Evolutionary conservation across 1,140 invertebrate species (phyloP).

Genomic region (Cherax quadricarinatus): DNA sequence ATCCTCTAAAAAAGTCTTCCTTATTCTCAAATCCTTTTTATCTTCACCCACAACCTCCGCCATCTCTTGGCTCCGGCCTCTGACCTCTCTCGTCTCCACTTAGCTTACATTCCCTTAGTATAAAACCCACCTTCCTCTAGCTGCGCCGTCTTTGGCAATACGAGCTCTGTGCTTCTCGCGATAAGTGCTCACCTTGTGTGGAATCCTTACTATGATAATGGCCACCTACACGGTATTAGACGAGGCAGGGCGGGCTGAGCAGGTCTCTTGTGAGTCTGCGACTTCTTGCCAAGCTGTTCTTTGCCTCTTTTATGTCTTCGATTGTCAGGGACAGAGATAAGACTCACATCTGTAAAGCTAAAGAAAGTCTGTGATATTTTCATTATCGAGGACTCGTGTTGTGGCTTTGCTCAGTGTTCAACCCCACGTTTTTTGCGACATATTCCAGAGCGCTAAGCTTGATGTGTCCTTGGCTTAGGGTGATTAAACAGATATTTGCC

Average conservation of each 20-base stretch:
- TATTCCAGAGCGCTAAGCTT: no score
- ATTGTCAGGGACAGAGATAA: no score
- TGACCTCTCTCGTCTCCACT: neutral
- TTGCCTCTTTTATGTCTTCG: no score
- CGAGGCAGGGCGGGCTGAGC: neutral
- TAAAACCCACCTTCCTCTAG: neutral
- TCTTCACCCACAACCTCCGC: neutral
- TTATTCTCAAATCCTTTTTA: neutral
- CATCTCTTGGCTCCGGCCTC: neutral
- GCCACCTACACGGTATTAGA: constrained; percentile 3
- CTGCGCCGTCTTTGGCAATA: neutral
- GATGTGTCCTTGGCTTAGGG: no score
- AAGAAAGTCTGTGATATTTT: no score
- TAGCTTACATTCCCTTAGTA: neutral
- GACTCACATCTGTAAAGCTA: no score
- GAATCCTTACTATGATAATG: constrained; percentile 46
- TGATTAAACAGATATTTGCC: no score
- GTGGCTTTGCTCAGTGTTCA: no score
- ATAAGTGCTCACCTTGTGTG: constrained; percentile 7
- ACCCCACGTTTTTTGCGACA: no score
- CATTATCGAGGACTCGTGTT: no score
- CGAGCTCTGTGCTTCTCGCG: neutral
- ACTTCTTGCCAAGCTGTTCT: neutral
- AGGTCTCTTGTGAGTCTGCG: neutral
- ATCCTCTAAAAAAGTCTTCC: neutral